These are phyloP conservation scores for Drosophila lacicola DNA, from an alignment of 2,888 invertebrate species.

Conservation along the genomic window DNA sequence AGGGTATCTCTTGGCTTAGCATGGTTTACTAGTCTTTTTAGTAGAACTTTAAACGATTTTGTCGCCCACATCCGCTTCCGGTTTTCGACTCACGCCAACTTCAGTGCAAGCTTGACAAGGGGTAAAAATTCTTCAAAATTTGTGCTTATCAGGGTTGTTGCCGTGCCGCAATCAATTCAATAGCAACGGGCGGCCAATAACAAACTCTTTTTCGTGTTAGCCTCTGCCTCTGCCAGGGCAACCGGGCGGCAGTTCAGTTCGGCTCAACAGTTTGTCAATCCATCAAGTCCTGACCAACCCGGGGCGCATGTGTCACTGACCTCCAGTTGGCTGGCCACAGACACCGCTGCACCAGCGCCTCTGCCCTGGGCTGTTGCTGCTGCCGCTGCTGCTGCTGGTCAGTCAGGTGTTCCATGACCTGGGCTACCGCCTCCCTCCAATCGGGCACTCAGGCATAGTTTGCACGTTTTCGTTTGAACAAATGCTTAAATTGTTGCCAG, in stretches of 20 bases:
- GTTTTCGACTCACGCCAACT: slow-evolving; percentile 33
- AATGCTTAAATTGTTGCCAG: slow-evolving; percentile 31
- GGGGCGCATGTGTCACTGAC: slow-evolving; percentile 42
- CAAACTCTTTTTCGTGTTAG: slow-evolving; percentile 17
- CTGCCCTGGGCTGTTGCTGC: neutral
- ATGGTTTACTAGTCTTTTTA: slow-evolving; percentile 1
- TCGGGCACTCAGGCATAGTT: slow-evolving; percentile 35
- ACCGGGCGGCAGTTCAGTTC: slow-evolving; percentile 1
- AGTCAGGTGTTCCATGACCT: slow-evolving; percentile 22
- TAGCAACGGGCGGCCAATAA: slow-evolving; percentile 29
- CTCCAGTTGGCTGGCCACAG: slow-evolving; percentile 51
- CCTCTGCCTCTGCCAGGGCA: slow-evolving; percentile 37
- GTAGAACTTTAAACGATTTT: slow-evolving; percentile 25
- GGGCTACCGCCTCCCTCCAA: neutral
- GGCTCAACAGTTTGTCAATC: slow-evolving; percentile 62
- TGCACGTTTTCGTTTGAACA: slow-evolving; percentile 31
- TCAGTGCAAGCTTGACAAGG: slow-evolving; percentile 11
- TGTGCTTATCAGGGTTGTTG: slow-evolving; percentile 31
- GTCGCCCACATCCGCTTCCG: slow-evolving; percentile 58
- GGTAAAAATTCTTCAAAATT: slow-evolving; percentile 33
- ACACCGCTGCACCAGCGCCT: slow-evolving; percentile 29
- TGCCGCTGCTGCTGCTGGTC: slow-evolving; percentile 1
- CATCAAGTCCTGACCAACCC: slow-evolving; percentile 44
- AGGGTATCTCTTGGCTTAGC: slow-evolving; percentile 5
- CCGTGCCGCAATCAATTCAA: slow-evolving; percentile 47